A percentile compares a stretch with the other conserved stretches of the same genome.
Evolutionary conservation across 1,140 invertebrate species (phyloP).

Genomic region (Tetramorium simillimum): DNA sequence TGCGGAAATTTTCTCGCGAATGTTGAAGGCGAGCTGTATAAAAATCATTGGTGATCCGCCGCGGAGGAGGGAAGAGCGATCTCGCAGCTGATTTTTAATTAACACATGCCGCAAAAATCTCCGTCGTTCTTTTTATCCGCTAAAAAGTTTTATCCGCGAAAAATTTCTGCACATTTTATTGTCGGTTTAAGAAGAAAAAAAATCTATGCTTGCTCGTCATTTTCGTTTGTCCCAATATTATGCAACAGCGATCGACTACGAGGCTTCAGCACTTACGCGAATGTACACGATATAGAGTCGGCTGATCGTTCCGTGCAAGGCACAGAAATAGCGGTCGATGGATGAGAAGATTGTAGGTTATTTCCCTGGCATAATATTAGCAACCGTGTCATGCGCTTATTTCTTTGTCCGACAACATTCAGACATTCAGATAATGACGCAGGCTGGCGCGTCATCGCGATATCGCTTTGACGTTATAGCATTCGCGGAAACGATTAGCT

Average conservation of each 20-base stretch:
- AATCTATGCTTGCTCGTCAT: not conserved
- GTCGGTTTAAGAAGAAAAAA: not conserved
- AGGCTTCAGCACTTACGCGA: slow-evolving; percentile 9
- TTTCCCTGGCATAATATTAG: slow-evolving; percentile 45
- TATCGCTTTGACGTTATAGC: slow-evolving; percentile 15
- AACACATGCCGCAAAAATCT: slow-evolving; percentile 4
- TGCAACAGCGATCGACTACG: not conserved
- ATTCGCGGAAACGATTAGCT: slow-evolving; percentile 40
- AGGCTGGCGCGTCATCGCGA: not conserved
- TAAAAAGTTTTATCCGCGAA: not conserved
- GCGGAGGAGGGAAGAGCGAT: not conserved
- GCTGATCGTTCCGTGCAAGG: slow-evolving; percentile 55
- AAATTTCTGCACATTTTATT: not conserved
- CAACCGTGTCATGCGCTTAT: slow-evolving; percentile 46
- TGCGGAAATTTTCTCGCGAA: not conserved
- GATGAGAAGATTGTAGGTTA: slow-evolving; percentile 48
- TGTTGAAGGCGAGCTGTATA: not conserved
- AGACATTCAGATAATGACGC: slow-evolving; percentile 40
- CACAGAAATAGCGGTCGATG: slow-evolving; percentile 53
- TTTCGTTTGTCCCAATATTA: slow-evolving; percentile 16
- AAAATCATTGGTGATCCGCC: not conserved
- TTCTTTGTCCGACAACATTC: slow-evolving; percentile 52
- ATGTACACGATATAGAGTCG: slow-evolving; percentile 12
- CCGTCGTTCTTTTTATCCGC: not conserved
- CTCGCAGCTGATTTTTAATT: not conserved